Base-by-base conservation (phyloP, 2,113 vertebrate species). In the Hippocampus abdominalis region DNA sequence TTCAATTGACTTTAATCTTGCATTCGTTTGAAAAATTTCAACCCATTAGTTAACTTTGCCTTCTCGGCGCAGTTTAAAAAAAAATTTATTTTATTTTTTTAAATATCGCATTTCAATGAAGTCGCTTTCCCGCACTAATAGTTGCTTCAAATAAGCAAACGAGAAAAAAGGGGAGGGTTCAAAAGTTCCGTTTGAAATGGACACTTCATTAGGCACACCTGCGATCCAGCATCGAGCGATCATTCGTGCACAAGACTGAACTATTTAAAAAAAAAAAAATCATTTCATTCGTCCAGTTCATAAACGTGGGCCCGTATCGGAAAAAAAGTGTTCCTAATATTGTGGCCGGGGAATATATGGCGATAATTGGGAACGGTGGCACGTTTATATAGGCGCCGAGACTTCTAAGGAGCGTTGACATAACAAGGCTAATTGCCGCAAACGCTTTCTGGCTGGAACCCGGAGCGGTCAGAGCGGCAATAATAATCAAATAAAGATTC, bases 1-100 rank as follows among this genome's bases (percentile, higher is more conserved):
- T 82, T 91, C 91, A 92, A 90, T 91, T 92, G 90, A 90, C 92
- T 93, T 93, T 92, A 93, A 93, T 93, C 91, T 93, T 90, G 89
- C 90, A 90, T 92, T 92, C 91, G 89, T 92, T 93, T 92, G 91
- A 92, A 93, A 36, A 92, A 92, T 93, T 91, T 91, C 87, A 91
- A 90, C 92, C 92, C 89, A 92, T 93, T 93, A 92, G 91, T 90
- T 91, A 90, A 90, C 91, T 93, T 92, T 92, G 90, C 89, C 87
- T 90, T 91, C 91, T 90, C 87, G 80, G 77, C 87, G 87, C 88
- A 84, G 85, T 92, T 92, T 92, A n/a, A n/a, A n/a, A n/a, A n/a
- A n/a, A n/a, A n/a, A n/a, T n/a, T n/a, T n/a, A n/a, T 90, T 87
- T 6, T 36, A 6, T 36, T 36, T 32, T 36, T 36, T 6, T 6